Evolutionary conservation across 23 tunicate genomes (phyloP).

Genomic region (Trididemnum nubilum): DNA sequence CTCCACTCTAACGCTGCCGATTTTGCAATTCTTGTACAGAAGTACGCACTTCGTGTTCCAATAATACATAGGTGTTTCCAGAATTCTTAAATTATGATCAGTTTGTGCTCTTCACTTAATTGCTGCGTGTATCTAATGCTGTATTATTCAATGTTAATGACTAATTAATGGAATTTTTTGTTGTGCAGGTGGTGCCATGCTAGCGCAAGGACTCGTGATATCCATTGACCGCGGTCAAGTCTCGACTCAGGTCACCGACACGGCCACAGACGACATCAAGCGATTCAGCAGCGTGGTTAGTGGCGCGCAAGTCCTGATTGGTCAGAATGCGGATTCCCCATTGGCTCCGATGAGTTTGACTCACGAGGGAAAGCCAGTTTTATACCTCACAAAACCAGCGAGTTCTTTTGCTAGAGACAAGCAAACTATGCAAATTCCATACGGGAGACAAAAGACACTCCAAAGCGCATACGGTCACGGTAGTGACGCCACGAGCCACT

Average conservation of each 20-base stretch:
- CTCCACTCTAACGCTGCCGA: too few species aligned
- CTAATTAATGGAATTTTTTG: too few species aligned
- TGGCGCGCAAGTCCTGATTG: constrained; percentile 69
- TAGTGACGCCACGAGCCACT: constrained; percentile 8
- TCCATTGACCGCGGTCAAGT: constrained; percentile 60
- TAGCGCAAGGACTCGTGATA: constrained; percentile 82
- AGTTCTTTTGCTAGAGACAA: constrained; percentile 57
- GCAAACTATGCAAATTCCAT: constrained; percentile 39
- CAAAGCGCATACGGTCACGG: constrained; percentile 52
- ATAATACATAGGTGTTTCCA: too few species aligned
- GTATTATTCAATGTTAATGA: too few species aligned
- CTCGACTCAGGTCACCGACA: constrained; percentile 58
- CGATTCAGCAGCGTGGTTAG: constrained; percentile 72
- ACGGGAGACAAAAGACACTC: constrained; percentile 32
- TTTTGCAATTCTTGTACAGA: too few species aligned
- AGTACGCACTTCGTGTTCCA: too few species aligned
- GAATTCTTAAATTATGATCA: too few species aligned
- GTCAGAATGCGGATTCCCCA: constrained; percentile 66
- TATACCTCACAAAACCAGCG: constrained; percentile 57
- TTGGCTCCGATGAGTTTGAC: constrained; percentile 79
- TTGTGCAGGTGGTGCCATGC: constrained; percentile 77
- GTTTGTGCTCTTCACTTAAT: too few species aligned
- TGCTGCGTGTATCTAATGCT: too few species aligned
- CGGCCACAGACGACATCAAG: constrained; percentile 86
- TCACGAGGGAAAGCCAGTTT: constrained; percentile 63